Conservation (phyloP, 1,140 invertebrate species). For the Hermetia illucens region DNA sequence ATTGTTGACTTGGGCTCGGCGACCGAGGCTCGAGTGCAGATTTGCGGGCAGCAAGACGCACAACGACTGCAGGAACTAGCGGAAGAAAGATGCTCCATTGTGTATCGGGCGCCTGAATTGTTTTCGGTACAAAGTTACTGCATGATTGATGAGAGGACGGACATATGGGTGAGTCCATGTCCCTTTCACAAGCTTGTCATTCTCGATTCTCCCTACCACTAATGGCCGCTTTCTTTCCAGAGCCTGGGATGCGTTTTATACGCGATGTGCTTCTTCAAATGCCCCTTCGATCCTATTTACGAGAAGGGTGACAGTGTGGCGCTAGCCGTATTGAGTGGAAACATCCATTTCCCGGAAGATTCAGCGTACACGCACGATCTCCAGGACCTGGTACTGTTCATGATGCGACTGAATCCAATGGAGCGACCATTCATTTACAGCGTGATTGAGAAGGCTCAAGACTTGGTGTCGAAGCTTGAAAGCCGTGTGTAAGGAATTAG, state of each 20-base stretch:
- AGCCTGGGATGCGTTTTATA: slow-evolving; percentile 76
- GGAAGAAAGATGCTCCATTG: slow-evolving; percentile 73
- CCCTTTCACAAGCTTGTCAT: not conserved
- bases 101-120: slow-evolving; percentile 75
- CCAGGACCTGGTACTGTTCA: slow-evolving; percentile 51
- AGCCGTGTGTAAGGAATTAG: slow-evolving; percentile 35
- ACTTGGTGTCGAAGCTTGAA: slow-evolving; percentile 38
- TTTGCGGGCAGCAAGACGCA: slow-evolving; percentile 57
- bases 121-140: slow-evolving; percentile 72
- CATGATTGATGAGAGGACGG: slow-evolving; percentile 69
- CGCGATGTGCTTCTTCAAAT: slow-evolving; percentile 73
- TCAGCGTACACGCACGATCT: slow-evolving; percentile 52
- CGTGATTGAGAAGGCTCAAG: slow-evolving; percentile 45
- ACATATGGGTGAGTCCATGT: slow-evolving; percentile 63
- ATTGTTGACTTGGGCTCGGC: slow-evolving; percentile 79
- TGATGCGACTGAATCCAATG: slow-evolving; percentile 59
- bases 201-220: too few relatives aligned
- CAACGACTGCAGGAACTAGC: slow-evolving; percentile 65
- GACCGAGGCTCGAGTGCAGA: slow-evolving; percentile 55
- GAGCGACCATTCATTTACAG: slow-evolving; percentile 60
- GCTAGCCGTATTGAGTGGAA: slow-evolving; percentile 66
- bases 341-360: slow-evolving; percentile 55
- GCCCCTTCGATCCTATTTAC: slow-evolving; percentile 73
- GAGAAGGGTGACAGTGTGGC: slow-evolving; percentile 78
- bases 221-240: slow-evolving; percentile 36